Evolutionary conservation across 2,888 invertebrate species (phyloP).

Genomic region (Drosophila differens): DNA sequence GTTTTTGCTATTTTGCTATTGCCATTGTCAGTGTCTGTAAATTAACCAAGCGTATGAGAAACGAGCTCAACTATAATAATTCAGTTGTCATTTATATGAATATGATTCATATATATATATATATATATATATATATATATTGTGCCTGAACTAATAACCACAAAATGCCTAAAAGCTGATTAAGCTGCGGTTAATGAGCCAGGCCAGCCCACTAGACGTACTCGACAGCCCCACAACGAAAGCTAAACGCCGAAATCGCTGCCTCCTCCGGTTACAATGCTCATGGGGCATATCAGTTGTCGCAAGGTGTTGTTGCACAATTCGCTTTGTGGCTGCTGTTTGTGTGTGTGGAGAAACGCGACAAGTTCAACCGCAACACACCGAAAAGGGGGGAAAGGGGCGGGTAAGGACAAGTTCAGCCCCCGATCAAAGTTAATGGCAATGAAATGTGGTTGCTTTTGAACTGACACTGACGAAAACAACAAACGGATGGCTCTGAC

Average conservation of each 20-base stretch:
- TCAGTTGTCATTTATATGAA: conserved; percentile 17
- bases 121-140: background rate
- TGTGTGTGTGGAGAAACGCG: conserved; percentile 22
- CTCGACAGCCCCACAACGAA: background rate
- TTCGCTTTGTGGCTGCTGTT: conserved; percentile 36
- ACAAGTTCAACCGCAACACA: conserved; percentile 48
- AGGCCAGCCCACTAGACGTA: conserved; percentile 41
- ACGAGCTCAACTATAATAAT: conserved; percentile 9
- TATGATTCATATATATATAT: background rate
- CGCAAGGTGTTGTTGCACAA: conserved; percentile 55
- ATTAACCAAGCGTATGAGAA: conserved; percentile 64
- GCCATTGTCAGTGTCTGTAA: conserved; percentile 17
- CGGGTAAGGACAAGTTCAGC: conserved; percentile 20
- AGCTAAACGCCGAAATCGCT: background rate
- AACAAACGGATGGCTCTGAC: background rate
- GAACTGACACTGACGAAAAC: background rate
- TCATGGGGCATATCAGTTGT: conserved; percentile 58
- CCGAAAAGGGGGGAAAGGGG: background rate
- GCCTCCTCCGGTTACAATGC: conserved; percentile 4
- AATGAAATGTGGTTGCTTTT: conserved; percentile 19
- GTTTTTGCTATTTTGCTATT: conserved; percentile 1
- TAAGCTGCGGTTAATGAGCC: conserved; percentile 80
- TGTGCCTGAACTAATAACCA: conserved; percentile 74
- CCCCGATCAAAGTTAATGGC: conserved; percentile 7
- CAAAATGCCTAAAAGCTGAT: conserved; percentile 68